Percentiles rank a stretch among this genome's conserved stretches.
phyloP scores from a whole-genome alignment of 2,797 vertebrate genomes.

The Remorina albescens region DNA sequence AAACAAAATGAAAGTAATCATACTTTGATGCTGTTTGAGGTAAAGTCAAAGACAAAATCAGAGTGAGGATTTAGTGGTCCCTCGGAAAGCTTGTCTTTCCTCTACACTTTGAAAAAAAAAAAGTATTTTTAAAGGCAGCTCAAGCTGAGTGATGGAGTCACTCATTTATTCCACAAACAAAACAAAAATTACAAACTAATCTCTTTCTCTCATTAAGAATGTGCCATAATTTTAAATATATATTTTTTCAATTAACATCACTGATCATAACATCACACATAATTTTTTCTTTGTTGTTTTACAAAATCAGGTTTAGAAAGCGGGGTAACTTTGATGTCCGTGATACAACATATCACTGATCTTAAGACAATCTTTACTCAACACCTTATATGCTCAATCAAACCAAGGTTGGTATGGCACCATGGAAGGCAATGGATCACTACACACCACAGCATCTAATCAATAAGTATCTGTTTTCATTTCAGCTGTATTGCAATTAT shows the following conservation, averaged over 20 bases:
- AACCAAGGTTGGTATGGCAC: background rate
- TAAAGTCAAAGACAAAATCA: slow-evolving; percentile 13
- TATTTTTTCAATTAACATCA: background rate
- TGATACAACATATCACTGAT: background rate
- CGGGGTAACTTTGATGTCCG: background rate
- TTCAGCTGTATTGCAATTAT: slow-evolving; percentile 68
- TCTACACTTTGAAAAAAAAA: background rate
- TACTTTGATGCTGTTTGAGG: slow-evolving; percentile 12
- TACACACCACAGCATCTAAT: slow-evolving; percentile 56
- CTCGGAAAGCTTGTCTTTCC: background rate
- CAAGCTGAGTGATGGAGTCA: background rate
- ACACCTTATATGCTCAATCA: background rate
- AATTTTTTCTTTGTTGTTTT: background rate
- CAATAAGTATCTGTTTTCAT: slow-evolving; percentile 75
- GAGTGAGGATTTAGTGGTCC: background rate
- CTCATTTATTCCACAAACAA: background rate
- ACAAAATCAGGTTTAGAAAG: background rate
- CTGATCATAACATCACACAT: background rate
- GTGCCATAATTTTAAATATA: background rate
- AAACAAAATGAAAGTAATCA: slow-evolving; percentile 9
- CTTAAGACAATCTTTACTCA: background rate
- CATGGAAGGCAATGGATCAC: slow-evolving; percentile 16
- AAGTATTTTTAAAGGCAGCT: background rate
- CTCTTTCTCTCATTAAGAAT: background rate
- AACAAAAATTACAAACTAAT: background rate